Base-by-base conservation (phyloP, 2,888 invertebrate genomes). In the Chydorus sphaericus region DNA sequence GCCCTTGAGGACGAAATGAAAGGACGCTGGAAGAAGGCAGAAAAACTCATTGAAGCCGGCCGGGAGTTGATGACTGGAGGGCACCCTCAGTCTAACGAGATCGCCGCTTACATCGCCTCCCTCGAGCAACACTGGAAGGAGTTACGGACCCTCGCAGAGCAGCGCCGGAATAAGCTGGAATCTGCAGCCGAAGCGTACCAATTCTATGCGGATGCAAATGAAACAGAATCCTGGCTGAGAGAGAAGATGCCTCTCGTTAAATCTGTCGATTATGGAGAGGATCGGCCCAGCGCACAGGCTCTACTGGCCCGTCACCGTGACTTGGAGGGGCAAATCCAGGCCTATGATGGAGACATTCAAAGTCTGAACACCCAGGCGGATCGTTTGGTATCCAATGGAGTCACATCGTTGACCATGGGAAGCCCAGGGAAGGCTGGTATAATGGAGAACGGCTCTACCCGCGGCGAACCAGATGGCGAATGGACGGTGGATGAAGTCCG, bases 191-290 rank as follows among this genome's bases (percentile, higher is more conserved):
- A 94, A 66, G 92, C 94, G 0, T 92, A 91, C 65, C 68, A 82
- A 79, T 94, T 93, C 73, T 92, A 93, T 69, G 87, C 92, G 1
- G 97, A 97, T 71, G 93, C 94, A 0, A 94, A 97, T 71, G 97
- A 97, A 67, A 88, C 92, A 0, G 96, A 97, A 65, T 93, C 93
- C 0, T 97, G 94, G 93, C 81, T 96, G 73, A 87, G 89, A 62
- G 97, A 97, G 70, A 93, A 92, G 71, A 84, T 90, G 71, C 85
- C 93, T 0, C 76, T 98, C 37, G 88, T 93, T 14, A 80, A 82
- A 11, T 89, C 90, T 0, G 80, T 80, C 53, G 97, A 98, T 73
- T 86, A 85, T 66, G 97, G 97, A 1, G 81, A 81, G 16, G 94
- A 94, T 72, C 93, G 93, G 64, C 87, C 90, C 0, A 84, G 86